Percentiles rank a stretch among this genome's conserved stretches.
Conservation (phyloP, 2,113 vertebrate genomes). For the Panthera tigris region DNA sequence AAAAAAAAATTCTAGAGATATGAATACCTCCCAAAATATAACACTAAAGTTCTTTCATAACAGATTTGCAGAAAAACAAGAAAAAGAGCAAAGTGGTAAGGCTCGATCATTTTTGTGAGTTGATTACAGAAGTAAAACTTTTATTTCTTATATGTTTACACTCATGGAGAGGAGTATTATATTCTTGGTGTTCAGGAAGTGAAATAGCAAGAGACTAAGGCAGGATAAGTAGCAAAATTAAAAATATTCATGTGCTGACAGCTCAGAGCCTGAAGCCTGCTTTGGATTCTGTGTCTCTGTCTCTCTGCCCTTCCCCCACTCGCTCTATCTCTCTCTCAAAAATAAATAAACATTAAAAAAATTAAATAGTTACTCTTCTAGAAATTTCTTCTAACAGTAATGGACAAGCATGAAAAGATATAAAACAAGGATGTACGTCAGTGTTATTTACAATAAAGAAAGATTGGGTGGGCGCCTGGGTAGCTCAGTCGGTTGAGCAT, state of each 20-base stretch:
- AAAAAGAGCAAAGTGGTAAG: not conserved
- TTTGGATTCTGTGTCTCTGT: too few species aligned
- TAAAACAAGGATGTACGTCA: not conserved
- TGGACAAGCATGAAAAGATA: not conserved
- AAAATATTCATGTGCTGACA: not conserved
- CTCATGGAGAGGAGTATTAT: not conserved
- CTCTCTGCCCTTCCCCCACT: too few species aligned
- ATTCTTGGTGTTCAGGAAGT: not conserved
- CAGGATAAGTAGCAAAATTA: slow-evolving; percentile 13
- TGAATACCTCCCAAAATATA: slow-evolving; percentile 1
- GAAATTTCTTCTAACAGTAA: not conserved
- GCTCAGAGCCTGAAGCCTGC: too few species aligned
- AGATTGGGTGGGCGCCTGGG: not conserved
- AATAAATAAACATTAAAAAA: too few species aligned
- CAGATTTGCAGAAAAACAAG: not conserved
- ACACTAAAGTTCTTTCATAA: not conserved
- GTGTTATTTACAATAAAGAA: not conserved
- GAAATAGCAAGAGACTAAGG: slow-evolving; percentile 9
- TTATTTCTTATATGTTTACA: slow-evolving; percentile 17
- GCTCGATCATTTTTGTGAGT: not conserved
- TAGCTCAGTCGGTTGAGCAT: too few species aligned
- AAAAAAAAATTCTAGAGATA: not conserved
- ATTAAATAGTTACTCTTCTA: slow-evolving; percentile 14
- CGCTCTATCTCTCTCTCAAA: too few species aligned
- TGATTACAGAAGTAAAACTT: slow-evolving; percentile 29